Evolutionary conservation across 2,797 vertebrate species (phyloP).

Genomic region (Microctenopoma lineatum): DNA sequence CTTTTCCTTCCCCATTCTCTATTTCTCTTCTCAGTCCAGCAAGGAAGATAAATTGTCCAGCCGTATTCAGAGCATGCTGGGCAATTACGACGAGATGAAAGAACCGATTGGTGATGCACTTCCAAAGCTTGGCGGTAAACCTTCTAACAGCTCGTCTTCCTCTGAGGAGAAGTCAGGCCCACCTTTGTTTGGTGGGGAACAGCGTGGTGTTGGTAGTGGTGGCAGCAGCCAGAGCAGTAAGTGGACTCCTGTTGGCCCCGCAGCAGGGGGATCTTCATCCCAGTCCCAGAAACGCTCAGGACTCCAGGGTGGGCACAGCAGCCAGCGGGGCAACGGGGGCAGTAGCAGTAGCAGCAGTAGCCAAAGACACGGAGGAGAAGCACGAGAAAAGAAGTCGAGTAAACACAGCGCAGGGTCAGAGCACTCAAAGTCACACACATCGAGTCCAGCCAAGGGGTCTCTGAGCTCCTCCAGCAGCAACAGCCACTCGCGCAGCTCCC

Average conservation of each 20-base stretch:
- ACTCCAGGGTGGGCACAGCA: slow-evolving; percentile 85
- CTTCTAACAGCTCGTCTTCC: slow-evolving; percentile 86
- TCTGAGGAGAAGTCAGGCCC: slow-evolving; percentile 91
- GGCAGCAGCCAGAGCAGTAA: slow-evolving; percentile 93
- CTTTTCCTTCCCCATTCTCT: slow-evolving; percentile 28
- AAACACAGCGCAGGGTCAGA: slow-evolving; percentile 90
- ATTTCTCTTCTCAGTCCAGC: slow-evolving; percentile 86
- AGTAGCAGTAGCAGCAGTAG: slow-evolving; percentile 78
- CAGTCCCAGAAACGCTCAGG: slow-evolving; percentile 93
- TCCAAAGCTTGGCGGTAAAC: slow-evolving; percentile 91
- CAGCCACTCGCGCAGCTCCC: slow-evolving; percentile 87
- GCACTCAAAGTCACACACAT: slow-evolving; percentile 92
- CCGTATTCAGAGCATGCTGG: slow-evolving; percentile 99
- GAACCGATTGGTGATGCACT: slow-evolving; percentile 94
- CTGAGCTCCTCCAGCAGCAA: slow-evolving; percentile 81
- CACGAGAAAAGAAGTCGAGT: slow-evolving; percentile 89
- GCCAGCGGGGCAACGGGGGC: slow-evolving; percentile 80
- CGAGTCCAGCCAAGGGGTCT: slow-evolving; percentile 91
- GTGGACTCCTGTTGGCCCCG: slow-evolving; percentile 96
- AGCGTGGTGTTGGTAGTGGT: slow-evolving; percentile 85
- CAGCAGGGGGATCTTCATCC: slow-evolving; percentile 86
- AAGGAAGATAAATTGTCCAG: slow-evolving; percentile 99
- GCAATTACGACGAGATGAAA: slow-evolving; percentile 99
- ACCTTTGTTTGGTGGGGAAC: slow-evolving; percentile 88
- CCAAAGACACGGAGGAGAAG: slow-evolving; percentile 93